Conservation (phyloP, 1,140 invertebrate species). For the Musca vetustissima region DNA sequence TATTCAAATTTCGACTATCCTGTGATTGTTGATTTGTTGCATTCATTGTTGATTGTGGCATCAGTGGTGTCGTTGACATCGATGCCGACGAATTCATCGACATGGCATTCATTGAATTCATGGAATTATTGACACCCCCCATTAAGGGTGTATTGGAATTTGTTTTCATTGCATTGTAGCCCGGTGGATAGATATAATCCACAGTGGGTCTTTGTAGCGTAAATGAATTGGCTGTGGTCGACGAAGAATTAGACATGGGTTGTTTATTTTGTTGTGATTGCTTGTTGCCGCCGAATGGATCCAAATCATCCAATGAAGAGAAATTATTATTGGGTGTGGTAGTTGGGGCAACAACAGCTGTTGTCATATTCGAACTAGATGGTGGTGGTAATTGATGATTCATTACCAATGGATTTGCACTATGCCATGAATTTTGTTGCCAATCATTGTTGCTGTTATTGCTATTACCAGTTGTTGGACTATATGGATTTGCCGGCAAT, state of each 20-base stretch:
- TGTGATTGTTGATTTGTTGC: constrained; percentile 27
- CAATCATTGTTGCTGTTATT: constrained; percentile 15
- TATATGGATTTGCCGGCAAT: constrained; percentile 18
- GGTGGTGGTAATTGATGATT: constrained; percentile 48
- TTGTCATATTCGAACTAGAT: constrained; percentile 23
- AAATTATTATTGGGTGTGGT: constrained; percentile 42
- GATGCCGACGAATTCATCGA: constrained; percentile 33
- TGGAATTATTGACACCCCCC: constrained; percentile 26
- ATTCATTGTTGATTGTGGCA: constrained; percentile 37
- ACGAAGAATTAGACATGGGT: constrained; percentile 23
- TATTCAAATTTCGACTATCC: constrained; percentile 49
- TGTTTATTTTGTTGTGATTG: constrained; percentile 9
- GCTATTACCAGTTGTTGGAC: neutral
- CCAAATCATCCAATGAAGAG: constrained; percentile 45
- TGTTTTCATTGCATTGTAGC: constrained; percentile 30
- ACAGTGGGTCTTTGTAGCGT: constrained; percentile 46
- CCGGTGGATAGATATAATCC: constrained; percentile 48
- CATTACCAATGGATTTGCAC: constrained; percentile 50
- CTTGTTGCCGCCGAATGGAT: constrained; percentile 38
- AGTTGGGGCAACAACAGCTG: neutral
- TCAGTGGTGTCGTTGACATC: constrained; percentile 30
- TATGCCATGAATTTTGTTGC: constrained; percentile 40
- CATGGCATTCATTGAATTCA: constrained; percentile 15
- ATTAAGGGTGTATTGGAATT: constrained; percentile 29
- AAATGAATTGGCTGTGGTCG: constrained; percentile 44